Percentiles rank a stretch among this genome's conserved stretches.
Evolutionary conservation across 2,797 vertebrate genomes (phyloP).

Genomic region (Silurus lanzhouensis): DNA sequence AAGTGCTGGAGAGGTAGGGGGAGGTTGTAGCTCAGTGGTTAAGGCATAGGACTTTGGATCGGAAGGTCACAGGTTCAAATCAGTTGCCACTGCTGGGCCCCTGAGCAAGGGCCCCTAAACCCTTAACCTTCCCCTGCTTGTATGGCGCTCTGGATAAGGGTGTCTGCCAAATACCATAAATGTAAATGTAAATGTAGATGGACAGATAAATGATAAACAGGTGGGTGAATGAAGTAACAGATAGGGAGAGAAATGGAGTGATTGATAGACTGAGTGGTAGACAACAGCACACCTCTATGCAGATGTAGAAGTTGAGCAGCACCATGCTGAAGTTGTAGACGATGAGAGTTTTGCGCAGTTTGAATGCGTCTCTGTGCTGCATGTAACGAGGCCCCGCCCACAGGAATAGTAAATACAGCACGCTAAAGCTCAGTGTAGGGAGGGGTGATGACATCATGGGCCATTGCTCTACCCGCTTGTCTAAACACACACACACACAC

Average conservation of each 20-base stretch:
- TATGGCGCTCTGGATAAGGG: no score
- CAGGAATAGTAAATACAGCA: constrained; percentile 92
- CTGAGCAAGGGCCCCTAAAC: no score
- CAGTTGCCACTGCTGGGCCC: no score
- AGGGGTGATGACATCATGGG: constrained; percentile 92
- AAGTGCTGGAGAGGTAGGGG: background rate
- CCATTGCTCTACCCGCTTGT: constrained; percentile 96
- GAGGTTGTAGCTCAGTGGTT: no score
- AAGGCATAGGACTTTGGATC: no score
- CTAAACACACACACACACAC: constrained; percentile 55
- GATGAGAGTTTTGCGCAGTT: constrained; percentile 89
- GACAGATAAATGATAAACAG: background rate
- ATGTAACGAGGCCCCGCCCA: constrained; percentile 97
- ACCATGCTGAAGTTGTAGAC: constrained; percentile 99
- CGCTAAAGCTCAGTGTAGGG: constrained; percentile 91
- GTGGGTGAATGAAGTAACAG: background rate
- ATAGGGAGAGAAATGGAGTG: background rate
- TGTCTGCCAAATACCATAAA: no score
- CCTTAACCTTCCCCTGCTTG: no score
- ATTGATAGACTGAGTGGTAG: background rate
- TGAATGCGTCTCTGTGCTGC: constrained; percentile 91
- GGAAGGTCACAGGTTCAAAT: no score
- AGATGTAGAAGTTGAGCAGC: constrained; percentile 98
- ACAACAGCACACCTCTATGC: constrained; percentile 85
- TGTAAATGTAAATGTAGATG: background rate